Conservation (phyloP, 53 echinoderm and acorn worm species). For the Paracentrotus lividus region DNA sequence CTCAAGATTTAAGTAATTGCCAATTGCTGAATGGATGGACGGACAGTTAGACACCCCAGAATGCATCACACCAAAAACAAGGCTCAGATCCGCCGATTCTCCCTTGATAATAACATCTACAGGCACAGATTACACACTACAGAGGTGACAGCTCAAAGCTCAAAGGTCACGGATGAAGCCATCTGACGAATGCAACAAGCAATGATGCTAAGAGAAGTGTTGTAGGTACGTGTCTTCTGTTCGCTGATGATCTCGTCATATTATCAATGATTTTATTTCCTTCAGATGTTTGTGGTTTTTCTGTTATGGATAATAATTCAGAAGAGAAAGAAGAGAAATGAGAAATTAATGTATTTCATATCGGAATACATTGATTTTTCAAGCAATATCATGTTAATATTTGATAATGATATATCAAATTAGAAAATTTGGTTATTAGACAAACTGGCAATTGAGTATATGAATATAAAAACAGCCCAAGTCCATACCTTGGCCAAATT, state of each 20-base stretch:
- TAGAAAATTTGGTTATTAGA: no score
- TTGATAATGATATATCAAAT: no score
- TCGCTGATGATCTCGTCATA: not conserved
- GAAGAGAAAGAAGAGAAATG: not conserved
- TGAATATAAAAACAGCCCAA: no score
- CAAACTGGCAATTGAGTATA: no score
- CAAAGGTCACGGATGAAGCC: constrained; percentile 51
- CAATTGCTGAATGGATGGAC: not conserved
- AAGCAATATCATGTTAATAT: no score
- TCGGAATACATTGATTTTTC: no score
- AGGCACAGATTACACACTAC: constrained; percentile 64
- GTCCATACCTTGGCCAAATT: no score
- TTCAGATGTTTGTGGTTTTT: not conserved
- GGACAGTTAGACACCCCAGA: not conserved
- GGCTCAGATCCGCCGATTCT: not conserved
- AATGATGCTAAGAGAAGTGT: constrained; percentile 29
- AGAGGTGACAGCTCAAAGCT: not conserved
- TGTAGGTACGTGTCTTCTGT: constrained; percentile 25
- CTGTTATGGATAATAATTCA: not conserved
- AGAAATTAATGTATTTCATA: not conserved
- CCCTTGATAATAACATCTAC: constrained; percentile 8
- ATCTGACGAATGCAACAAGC: constrained; percentile 49
- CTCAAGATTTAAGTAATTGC: no score
- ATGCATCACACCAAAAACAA: not conserved
- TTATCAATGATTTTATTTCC: constrained; percentile 11